Conservation (phyloP, 2,113 vertebrate species). For the Pterocles orientalis region DNA sequence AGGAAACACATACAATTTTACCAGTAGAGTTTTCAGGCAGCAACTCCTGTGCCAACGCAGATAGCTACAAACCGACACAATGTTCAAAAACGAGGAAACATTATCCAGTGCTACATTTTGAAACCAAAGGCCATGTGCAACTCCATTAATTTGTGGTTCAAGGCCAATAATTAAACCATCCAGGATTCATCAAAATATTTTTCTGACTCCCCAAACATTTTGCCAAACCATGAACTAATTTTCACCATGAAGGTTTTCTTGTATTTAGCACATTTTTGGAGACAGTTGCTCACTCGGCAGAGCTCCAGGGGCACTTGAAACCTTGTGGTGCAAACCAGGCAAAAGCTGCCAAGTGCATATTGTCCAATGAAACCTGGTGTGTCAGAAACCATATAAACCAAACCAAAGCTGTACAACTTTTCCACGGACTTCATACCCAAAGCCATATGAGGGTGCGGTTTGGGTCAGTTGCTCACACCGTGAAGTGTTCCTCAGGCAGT, state of each 20-base stretch:
- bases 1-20: not conserved
- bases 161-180: constrained; percentile 52
- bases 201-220: constrained; percentile 45
- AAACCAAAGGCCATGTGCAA: constrained; percentile 36
- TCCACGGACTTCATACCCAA: constrained; percentile 25
- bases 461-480: not conserved
- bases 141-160: constrained; percentile 43
- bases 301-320: constrained; percentile 30
- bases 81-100: not conserved
- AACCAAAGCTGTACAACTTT: constrained; percentile 26
- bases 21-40: not conserved
- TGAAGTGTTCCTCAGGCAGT: not conserved
- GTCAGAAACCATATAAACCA: constrained; percentile 42
- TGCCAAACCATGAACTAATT: constrained; percentile 69
- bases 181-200: constrained; percentile 35
- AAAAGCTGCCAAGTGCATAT: constrained; percentile 1
- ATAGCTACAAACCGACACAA: not conserved
- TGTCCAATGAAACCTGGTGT: constrained; percentile 16
- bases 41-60: not conserved
- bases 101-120: constrained; percentile 23
- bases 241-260: constrained; percentile 25
- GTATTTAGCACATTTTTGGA: constrained; percentile 41
- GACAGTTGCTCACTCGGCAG: constrained; percentile 48
- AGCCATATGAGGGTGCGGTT: not conserved
- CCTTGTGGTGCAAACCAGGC: not conserved